Percentiles rank a stretch among this genome's conserved stretches.
These are phyloP conservation scores for Corythornis cristatus DNA, from an alignment of 2,113 vertebrate genomes.

Conservation along the genomic window DNA sequence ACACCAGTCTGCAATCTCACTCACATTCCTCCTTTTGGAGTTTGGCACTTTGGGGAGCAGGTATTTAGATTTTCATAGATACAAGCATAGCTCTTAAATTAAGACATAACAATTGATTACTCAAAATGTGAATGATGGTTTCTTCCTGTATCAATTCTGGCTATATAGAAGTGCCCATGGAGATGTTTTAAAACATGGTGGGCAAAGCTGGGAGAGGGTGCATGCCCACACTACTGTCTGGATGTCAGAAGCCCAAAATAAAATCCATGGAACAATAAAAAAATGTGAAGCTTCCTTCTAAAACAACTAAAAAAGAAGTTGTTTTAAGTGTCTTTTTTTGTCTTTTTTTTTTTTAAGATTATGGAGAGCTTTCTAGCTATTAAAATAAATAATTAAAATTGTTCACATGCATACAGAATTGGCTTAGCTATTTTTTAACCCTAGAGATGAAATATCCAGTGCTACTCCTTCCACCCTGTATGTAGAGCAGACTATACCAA, in stretches of 20 bases:
- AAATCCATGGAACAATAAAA: not conserved
- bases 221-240: not conserved
- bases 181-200: not conserved
- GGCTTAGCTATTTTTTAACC: not conserved
- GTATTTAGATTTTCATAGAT: not conserved
- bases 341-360: not conserved
- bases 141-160: not conserved
- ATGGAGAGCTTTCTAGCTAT: not conserved
- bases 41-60: not conserved
- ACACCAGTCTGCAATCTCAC: not conserved
- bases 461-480: accelerated
- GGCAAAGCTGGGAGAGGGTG: not conserved
- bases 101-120: not conserved
- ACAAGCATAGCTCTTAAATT: not conserved
- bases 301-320: not conserved
- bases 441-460: not conserved
- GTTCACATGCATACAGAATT: not conserved
- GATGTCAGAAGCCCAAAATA: not conserved
- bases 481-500: not conserved
- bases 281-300: not conserved
- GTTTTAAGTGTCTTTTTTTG: too few species aligned
- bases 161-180: not conserved
- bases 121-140: not conserved
- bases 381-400: not conserved
- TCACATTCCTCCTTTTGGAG: not conserved